Conservation (phyloP, 2,113 vertebrate genomes). For the Podiceps cristatus region DNA sequence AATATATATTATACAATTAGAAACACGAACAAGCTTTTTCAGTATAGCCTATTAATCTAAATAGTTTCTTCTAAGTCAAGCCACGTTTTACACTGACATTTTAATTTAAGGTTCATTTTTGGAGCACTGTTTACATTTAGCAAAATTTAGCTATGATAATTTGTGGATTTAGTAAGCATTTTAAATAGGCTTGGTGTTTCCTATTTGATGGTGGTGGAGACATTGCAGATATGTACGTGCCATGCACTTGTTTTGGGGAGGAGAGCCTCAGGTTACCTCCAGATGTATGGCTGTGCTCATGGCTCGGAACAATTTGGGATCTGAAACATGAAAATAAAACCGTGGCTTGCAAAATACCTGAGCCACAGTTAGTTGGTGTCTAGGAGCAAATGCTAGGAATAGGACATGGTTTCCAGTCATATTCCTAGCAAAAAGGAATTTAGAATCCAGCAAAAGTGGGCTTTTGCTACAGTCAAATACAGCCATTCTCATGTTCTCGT, state of each 20-base stretch:
- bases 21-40: not conserved
- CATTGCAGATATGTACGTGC: not conserved
- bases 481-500: not conserved
- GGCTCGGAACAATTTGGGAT: not conserved
- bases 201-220: not conserved
- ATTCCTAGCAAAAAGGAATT: too few species aligned
- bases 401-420: not conserved
- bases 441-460: too few species aligned
- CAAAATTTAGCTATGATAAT: not conserved
- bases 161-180: not conserved
- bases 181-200: not conserved
- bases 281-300: not conserved
- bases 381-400: not conserved
- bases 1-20: constrained; percentile 24
- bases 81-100: not conserved
- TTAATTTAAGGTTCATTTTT: not conserved
- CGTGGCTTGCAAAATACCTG: not conserved
- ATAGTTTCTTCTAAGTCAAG: not conserved
- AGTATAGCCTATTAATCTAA: not conserved
- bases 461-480: not conserved
- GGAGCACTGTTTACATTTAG: not conserved
- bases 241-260: not conserved
- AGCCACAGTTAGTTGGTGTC: not conserved
- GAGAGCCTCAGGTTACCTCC: not conserved
- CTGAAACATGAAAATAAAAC: not conserved